Base-by-base conservation (phyloP, 2,888 invertebrate species). In the Meiosimyza decipiens region DNA sequence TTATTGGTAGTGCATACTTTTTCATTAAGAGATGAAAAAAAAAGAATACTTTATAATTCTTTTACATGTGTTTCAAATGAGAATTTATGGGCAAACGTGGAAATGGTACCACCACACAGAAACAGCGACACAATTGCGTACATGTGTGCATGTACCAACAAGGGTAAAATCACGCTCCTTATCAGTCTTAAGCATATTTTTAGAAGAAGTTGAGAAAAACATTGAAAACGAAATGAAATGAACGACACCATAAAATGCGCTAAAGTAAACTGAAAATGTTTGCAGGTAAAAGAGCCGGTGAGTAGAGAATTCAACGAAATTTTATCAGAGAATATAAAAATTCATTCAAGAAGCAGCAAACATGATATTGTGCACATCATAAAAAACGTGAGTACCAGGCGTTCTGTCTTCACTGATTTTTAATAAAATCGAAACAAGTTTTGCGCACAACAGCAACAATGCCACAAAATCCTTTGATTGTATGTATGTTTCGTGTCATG, bases 141-240 rank as follows among this genome's bases (percentile, higher is more conserved):
- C 22, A 15, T n/a, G 51, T 51, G n/a, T 51, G 22, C 54, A 18
- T 18, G 22, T 49, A 15, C 9, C 15, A 15, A 52, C 28, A 66
- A 52, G 69, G 33, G 52, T 33, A 33, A 73, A 73, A 73, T 73
- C 73, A 73, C 73, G 73, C 70, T 70, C 65, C 51, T 70, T 66
- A 73, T 70, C 70, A 70, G 70, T 62, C 65, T 64, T 51, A 70
- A 70, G 70, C 70, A 70, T 70, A 73, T 73, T 73, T 73, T 73
- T 73, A 73, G 50, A 50, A 60, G 28, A 33, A 54, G 16, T 54
- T 7, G 2, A 16, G 2, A n/a, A 55, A 16, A 16, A 11, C 15
- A 18, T 55, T 1, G 6, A 55, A n/a, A 16, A 22, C 16, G 16
- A 47, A 47, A 47, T 49, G 47, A 18, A 63, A 47, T 49, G 63